phyloP scores from a whole-genome alignment of 35 echinoderm and acorn worm genomes.

The Anneissia japonica region DNA sequence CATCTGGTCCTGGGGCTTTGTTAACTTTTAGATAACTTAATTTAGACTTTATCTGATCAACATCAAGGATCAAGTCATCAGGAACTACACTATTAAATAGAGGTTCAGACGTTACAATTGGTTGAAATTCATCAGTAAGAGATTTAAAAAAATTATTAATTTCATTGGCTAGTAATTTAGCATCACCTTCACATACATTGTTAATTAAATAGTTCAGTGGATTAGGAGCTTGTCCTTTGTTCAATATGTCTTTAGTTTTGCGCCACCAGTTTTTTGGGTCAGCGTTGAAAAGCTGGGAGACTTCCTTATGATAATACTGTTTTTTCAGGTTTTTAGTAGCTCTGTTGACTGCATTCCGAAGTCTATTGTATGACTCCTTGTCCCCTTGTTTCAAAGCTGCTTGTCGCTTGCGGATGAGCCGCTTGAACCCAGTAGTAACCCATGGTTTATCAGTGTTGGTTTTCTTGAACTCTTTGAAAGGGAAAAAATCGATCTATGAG shows the following conservation, averaged over 20 bases:
- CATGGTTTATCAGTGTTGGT: conserved; percentile 16
- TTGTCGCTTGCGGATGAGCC: neutral
- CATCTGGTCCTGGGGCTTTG: conserved; percentile 21
- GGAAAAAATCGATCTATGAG: no score
- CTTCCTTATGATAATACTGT: neutral
- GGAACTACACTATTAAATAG: neutral
- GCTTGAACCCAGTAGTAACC: neutral
- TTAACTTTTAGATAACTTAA: conserved; percentile 3
- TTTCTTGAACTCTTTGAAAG: neutral
- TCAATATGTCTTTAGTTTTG: neutral
- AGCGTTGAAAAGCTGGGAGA: neutral
- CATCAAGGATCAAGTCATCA: neutral
- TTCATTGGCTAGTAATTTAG: neutral
- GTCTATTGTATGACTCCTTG: neutral
- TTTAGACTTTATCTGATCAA: neutral
- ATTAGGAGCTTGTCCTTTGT: neutral
- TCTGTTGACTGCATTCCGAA: conserved; percentile 2
- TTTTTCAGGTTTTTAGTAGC: neutral
- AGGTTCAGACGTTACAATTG: neutral
- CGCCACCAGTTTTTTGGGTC: neutral
- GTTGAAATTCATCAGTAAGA: neutral
- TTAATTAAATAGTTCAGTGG: neutral
- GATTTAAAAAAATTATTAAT: conserved; percentile 6
- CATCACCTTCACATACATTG: neutral
- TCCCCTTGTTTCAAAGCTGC: neutral